phyloP scores from a whole-genome alignment of 1,140 invertebrate species.

The Oedothorax gibbosus region DNA sequence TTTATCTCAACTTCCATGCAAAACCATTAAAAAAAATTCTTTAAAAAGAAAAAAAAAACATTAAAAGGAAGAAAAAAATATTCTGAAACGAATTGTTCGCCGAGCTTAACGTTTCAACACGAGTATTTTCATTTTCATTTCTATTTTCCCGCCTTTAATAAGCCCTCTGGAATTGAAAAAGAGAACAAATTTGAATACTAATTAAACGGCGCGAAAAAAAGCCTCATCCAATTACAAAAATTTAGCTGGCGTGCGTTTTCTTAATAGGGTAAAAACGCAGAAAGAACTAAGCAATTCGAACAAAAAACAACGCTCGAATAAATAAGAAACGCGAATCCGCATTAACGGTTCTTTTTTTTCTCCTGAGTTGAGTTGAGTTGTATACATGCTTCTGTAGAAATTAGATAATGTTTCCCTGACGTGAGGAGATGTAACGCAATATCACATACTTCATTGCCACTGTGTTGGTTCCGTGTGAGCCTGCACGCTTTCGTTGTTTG shows the following conservation, averaged over 20 bases:
- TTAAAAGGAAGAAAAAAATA: constrained; percentile 2
- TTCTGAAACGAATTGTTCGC: constrained; percentile 51
- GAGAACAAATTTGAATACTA: constrained; percentile 60
- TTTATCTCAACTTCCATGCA: constrained; percentile 36
- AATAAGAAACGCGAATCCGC: constrained; percentile 22
- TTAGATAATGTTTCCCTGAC: constrained; percentile 57
- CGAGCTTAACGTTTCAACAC: constrained; percentile 58
- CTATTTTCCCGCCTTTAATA: constrained; percentile 42
- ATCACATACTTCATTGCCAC: constrained; percentile 53
- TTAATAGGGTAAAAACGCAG: constrained; percentile 35
- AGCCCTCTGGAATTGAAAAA: constrained; percentile 43
- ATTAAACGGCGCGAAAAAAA: constrained; percentile 59
- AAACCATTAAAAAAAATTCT: constrained; percentile 11
- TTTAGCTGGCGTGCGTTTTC: constrained; percentile 45
- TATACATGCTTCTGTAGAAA: constrained; percentile 29
- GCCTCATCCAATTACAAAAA: constrained; percentile 56
- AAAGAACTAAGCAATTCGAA: neutral
- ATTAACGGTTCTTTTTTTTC: constrained; percentile 25
- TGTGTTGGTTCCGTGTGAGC: neutral
- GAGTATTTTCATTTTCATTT: constrained; percentile 58
- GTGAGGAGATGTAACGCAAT: constrained; percentile 58
- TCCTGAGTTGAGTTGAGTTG: constrained; percentile 42
- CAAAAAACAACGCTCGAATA: constrained; percentile 12
- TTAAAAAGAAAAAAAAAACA: constrained; percentile 19
- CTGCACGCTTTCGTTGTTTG: neutral